A percentile compares a stretch with the other conserved stretches of the same genome.
phyloP scores from a whole-genome alignment of 2,797 vertebrate genomes.

The Ceryle rudis region DNA sequence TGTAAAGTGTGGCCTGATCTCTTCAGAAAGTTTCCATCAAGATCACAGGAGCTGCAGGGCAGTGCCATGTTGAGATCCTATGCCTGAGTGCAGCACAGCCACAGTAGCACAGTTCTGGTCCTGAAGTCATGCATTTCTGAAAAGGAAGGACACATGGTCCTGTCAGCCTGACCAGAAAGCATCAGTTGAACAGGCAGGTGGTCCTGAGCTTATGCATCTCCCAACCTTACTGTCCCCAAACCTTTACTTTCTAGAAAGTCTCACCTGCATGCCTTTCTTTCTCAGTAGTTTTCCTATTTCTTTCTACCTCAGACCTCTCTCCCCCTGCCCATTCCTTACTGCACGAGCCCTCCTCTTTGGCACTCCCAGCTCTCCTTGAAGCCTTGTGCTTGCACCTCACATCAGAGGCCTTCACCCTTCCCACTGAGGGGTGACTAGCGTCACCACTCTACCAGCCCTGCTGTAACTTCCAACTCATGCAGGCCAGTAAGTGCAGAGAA shows the following conservation, averaged over 20 bases:
- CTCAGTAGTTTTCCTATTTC: neutral
- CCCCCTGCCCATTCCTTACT: neutral
- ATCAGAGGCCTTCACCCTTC: fast-evolving
- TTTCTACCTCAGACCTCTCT: neutral
- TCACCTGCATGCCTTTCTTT: neutral
- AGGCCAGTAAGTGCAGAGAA: neutral
- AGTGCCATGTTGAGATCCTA: neutral
- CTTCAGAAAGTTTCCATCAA: neutral
- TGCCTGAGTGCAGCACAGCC: neutral
- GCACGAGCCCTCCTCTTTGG: neutral
- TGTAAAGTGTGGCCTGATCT: neutral
- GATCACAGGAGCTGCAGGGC: neutral
- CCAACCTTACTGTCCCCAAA: neutral
- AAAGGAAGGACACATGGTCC: fast-evolving
- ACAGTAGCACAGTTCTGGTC: neutral
- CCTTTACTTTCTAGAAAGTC: neutral
- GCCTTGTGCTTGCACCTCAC: fast-evolving
- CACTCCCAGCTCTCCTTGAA: neutral
- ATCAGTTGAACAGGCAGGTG: neutral
- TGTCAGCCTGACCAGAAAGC: neutral
- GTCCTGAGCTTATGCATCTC: neutral
- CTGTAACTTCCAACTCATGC: neutral
- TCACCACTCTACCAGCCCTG: fast-evolving
- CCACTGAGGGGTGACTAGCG: neutral
- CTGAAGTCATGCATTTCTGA: neutral